Conservation (phyloP, 2,888 invertebrate genomes). For the Caenorhabditis macrosperma region DNA sequence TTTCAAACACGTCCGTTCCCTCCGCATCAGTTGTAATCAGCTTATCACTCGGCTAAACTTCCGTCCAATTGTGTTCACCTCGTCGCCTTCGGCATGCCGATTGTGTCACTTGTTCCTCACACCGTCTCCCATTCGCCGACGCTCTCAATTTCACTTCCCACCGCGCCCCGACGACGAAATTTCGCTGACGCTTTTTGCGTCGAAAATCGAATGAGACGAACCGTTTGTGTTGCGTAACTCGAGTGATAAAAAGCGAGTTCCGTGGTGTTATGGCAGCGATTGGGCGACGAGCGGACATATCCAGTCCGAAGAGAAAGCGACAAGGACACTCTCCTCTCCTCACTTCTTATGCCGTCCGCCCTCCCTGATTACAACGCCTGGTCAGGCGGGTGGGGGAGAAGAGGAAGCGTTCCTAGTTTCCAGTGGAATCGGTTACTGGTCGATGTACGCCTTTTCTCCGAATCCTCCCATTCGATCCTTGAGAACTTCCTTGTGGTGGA, state of each 20-base stretch:
- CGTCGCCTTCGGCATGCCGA: neutral
- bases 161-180: slow-evolving; percentile 3
- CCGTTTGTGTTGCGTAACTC: slow-evolving; percentile 46
- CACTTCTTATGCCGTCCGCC: slow-evolving; percentile 12
- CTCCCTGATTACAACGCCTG: slow-evolving; percentile 18
- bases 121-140: neutral
- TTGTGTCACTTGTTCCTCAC: slow-evolving; percentile 7
- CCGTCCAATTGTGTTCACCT: slow-evolving; percentile 9
- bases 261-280: slow-evolving; percentile 21
- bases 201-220: slow-evolving; percentile 31
- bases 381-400: neutral
- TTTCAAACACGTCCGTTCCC: too few relatives aligned
- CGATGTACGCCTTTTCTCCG: neutral
- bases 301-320: slow-evolving; percentile 28
- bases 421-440: neutral
- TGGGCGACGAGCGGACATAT: neutral
- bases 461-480: neutral
- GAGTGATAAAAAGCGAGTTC: slow-evolving; percentile 45
- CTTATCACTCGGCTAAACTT: too few relatives aligned
- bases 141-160: slow-evolving; percentile 24
- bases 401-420: slow-evolving; percentile 17
- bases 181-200: slow-evolving; percentile 22
- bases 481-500: too few relatives aligned
- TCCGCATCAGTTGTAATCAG: too few relatives aligned
- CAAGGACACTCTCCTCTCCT: slow-evolving; percentile 25